A percentile compares a stretch with the other conserved stretches of the same genome.
Conservation (phyloP, 1,140 invertebrate species). For the Drosophila pseudoobscura region DNA sequence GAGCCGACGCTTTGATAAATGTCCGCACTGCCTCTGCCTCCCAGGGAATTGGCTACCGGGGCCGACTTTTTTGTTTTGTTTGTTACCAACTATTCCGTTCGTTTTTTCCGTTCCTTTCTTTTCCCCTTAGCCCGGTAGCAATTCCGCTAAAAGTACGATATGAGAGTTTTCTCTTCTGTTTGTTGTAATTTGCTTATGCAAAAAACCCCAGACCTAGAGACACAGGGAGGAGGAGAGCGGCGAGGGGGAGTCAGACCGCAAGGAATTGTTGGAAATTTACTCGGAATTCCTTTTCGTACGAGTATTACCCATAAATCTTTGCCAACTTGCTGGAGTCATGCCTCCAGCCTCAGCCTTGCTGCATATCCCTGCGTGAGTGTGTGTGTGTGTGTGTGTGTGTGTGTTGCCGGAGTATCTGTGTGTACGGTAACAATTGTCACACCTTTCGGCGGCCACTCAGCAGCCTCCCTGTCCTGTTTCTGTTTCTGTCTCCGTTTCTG, state of each 20-base stretch:
- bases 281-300: slow-evolving; percentile 54
- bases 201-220: slow-evolving; percentile 23
- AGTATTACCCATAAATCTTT: slow-evolving; percentile 72
- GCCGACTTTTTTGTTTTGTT: neutral
- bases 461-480: slow-evolving; percentile 32
- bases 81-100: slow-evolving; percentile 10
- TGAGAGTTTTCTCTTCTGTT: slow-evolving; percentile 18
- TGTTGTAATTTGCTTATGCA: slow-evolving; percentile 65
- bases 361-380: neutral
- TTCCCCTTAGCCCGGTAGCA: slow-evolving; percentile 59
- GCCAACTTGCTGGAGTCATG: slow-evolving; percentile 64
- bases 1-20: slow-evolving; percentile 73
- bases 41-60: slow-evolving; percentile 63
- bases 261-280: slow-evolving; percentile 71
- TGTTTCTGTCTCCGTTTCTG: slow-evolving; percentile 37
- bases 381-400: neutral
- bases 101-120: slow-evolving; percentile 3
- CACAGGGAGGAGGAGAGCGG: slow-evolving; percentile 23
- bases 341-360: neutral
- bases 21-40: slow-evolving; percentile 29
- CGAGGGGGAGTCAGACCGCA: slow-evolving; percentile 38
- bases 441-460: slow-evolving; percentile 80
- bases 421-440: slow-evolving; percentile 73
- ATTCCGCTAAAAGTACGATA: slow-evolving; percentile 73
- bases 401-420: neutral